Percentiles rank a stretch among this genome's conserved stretches.
phyloP scores from a whole-genome alignment of 2,888 invertebrate species.

The Meteorus colon region DNA sequence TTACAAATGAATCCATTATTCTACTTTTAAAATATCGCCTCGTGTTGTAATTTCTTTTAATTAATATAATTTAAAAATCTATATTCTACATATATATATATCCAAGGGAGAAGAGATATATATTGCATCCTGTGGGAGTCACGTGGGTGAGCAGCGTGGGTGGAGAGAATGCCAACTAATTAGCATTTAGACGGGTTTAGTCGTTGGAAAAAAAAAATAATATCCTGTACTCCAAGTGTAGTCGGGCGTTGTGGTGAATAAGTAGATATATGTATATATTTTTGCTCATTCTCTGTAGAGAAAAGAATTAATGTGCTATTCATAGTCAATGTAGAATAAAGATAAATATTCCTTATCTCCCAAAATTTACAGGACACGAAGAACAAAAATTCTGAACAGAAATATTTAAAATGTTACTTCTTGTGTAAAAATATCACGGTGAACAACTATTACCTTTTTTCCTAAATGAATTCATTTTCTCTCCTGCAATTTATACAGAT shows the following conservation, averaged over 20 bases:
- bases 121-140: conserved; percentile 26
- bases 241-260: conserved; percentile 28
- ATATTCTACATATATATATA: not conserved
- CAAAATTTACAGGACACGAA: not conserved
- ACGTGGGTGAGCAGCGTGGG: conserved; percentile 3
- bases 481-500: too few species aligned
- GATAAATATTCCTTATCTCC: not conserved
- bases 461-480: too few species aligned
- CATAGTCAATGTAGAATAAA: not conserved
- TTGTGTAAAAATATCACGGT: too few species aligned
- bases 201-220: conserved; percentile 36
- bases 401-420: too few species aligned
- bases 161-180: conserved; percentile 48
- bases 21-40: too few species aligned
- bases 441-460: too few species aligned
- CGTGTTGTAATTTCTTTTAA: too few species aligned
- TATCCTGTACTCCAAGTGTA: conserved; percentile 19
- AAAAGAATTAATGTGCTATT: not conserved
- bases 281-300: not conserved
- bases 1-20: too few species aligned
- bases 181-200: conserved; percentile 57
- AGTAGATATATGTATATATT: not conserved
- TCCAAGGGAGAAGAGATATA: not conserved
- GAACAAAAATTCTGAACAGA: too few species aligned
- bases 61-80: too few species aligned